Percentiles rank a stretch among this genome's conserved stretches.
Evolutionary conservation across 2,888 invertebrate species (phyloP).

Genomic region (Dasysyrphus tricinctus): DNA sequence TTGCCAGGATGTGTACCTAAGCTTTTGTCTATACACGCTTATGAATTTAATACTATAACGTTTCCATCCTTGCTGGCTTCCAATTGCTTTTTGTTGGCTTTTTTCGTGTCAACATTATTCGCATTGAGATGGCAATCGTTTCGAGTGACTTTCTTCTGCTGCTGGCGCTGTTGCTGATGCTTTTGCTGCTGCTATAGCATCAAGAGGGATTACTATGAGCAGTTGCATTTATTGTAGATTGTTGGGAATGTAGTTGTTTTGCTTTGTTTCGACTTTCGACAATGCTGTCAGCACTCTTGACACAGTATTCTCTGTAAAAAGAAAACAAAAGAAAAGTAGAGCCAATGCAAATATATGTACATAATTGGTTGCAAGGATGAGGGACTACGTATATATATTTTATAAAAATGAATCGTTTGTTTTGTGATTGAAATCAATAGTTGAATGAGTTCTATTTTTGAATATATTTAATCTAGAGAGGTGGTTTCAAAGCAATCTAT

Average conservation of each 20-base stretch:
- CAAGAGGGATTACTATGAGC: slow-evolving; percentile 42
- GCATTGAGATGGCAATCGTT: slow-evolving; percentile 59
- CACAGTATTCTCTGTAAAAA: slow-evolving; percentile 64
- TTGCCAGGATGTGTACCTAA: slow-evolving; percentile 42
- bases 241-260: slow-evolving; percentile 38
- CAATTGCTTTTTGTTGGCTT: slow-evolving; percentile 54
- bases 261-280: slow-evolving; percentile 17
- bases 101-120: slow-evolving; percentile 66
- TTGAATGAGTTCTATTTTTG: slow-evolving; percentile 15
- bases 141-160: slow-evolving; percentile 42
- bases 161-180: slow-evolving; percentile 6
- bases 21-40: slow-evolving; percentile 46
- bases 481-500: background rate
- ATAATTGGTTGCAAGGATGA: slow-evolving; percentile 10
- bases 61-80: slow-evolving; percentile 54
- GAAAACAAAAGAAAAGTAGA: slow-evolving; percentile 27
- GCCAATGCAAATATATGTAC: slow-evolving; percentile 26
- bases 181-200: slow-evolving; percentile 12
- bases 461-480: slow-evolving; percentile 1
- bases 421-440: slow-evolving; percentile 49
- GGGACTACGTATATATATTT: background rate
- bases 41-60: slow-evolving; percentile 69
- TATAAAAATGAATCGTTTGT: background rate
- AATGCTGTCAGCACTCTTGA: slow-evolving; percentile 61
- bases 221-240: slow-evolving; percentile 58